phyloP scores from a whole-genome alignment of 2,888 invertebrate species.

The Pristionchus entomophagus region DNA sequence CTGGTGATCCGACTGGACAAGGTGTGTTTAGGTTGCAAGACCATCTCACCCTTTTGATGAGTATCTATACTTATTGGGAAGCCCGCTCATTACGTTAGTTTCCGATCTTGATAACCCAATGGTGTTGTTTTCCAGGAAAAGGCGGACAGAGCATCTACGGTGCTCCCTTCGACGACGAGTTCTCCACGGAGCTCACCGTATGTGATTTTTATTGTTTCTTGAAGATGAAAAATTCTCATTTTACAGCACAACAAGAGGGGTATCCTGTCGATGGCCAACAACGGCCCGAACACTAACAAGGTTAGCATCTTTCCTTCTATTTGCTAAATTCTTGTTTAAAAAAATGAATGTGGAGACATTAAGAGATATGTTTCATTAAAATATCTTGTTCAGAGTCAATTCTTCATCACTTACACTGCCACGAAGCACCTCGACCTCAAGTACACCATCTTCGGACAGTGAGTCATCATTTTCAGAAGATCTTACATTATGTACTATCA shows the following conservation, averaged over 20 bases:
- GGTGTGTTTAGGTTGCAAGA: slow-evolving; percentile 21
- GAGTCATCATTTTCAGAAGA: slow-evolving; percentile 64
- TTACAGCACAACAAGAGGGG: slow-evolving; percentile 88
- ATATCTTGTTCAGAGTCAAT: slow-evolving; percentile 82
- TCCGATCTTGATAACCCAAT: too few relatives aligned
- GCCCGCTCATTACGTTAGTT: too few relatives aligned
- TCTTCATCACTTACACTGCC: slow-evolving; percentile 94
- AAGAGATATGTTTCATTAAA: neutral
- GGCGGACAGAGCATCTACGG: slow-evolving; percentile 97
- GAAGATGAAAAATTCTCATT: neutral
- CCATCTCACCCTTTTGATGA: too few relatives aligned
- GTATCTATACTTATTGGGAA: too few relatives aligned
- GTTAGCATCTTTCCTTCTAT: neutral
- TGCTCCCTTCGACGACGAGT: slow-evolving; percentile 95
- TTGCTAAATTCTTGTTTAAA: neutral
- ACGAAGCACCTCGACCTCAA: slow-evolving; percentile 96
- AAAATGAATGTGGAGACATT: too few relatives aligned
- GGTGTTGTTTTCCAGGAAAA: slow-evolving; percentile 88
- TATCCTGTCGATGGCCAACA: slow-evolving; percentile 96
- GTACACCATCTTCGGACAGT: slow-evolving; percentile 97
- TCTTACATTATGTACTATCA: neutral
- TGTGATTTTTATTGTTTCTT: slow-evolving; percentile 38
- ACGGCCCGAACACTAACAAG: slow-evolving; percentile 96
- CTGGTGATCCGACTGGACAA: slow-evolving; percentile 83
- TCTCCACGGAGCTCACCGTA: slow-evolving; percentile 92